Conservation (phyloP, 2,888 invertebrate genomes). For the Invenusta paracnida region DNA sequence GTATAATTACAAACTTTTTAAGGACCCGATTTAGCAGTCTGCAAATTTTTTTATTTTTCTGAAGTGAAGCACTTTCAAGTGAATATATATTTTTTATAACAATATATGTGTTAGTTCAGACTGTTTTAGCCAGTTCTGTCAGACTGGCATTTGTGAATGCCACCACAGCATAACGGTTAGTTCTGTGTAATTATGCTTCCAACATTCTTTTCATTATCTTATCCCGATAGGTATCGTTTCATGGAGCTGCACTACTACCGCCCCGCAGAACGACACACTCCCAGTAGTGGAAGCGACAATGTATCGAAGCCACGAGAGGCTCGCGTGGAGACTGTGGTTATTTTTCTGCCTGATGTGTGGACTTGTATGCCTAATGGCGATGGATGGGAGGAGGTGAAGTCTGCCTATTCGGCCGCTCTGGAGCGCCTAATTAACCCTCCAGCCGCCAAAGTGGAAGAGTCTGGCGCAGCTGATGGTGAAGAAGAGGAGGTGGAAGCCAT, state of each 20-base stretch:
- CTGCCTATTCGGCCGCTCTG: not conserved
- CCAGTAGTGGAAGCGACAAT: not conserved
- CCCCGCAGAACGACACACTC: slow-evolving; percentile 64
- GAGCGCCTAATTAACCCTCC: slow-evolving; percentile 14
- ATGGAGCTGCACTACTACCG: slow-evolving; percentile 97
- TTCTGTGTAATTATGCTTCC: not conserved
- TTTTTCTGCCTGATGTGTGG: slow-evolving; percentile 96
- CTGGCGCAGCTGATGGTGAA: not conserved
- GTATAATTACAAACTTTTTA: no score
- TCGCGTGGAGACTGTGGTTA: slow-evolving; percentile 90
- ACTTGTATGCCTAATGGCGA: slow-evolving; percentile 81
- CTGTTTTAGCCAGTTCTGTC: no score
- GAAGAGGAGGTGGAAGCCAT: not conserved
- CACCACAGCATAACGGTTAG: not conserved
- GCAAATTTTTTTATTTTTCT: no score
- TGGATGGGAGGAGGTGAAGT: slow-evolving; percentile 68
- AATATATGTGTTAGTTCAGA: no score
- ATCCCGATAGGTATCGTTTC: slow-evolving; percentile 84
- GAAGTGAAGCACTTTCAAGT: no score
- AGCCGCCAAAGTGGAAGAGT: not conserved
- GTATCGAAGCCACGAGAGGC: slow-evolving; percentile 51
- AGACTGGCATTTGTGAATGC: no score
- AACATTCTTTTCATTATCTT: not conserved
- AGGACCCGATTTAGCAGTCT: no score
- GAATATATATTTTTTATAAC: no score